Conservation (phyloP, 2,888 invertebrate genomes). For the Miltochrista miniata region DNA sequence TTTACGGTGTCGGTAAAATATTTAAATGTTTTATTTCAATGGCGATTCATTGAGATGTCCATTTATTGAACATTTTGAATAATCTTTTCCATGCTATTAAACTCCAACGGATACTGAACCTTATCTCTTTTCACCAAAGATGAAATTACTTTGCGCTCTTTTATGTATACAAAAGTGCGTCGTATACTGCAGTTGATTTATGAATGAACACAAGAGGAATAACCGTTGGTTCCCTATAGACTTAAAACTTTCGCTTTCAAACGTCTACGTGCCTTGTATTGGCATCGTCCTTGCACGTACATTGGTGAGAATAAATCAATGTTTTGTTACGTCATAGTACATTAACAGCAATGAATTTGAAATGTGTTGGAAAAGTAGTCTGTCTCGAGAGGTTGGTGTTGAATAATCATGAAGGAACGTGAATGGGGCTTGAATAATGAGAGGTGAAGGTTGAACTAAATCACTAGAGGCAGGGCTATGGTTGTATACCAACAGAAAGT, state of each 20-base stretch:
- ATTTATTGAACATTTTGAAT: constrained; percentile 7
- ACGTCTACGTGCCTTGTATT: constrained; percentile 44
- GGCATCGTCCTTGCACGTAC: constrained; percentile 28
- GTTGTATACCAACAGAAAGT: constrained; percentile 23
- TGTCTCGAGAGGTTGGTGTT: constrained; percentile 38
- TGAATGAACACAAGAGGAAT: constrained; percentile 53
- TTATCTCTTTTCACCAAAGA: constrained; percentile 25
- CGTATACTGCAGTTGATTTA: constrained; percentile 45
- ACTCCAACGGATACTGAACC: constrained; percentile 17
- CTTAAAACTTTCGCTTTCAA: constrained; percentile 55
- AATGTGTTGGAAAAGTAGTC: constrained; percentile 33
- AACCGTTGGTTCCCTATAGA: constrained; percentile 46
- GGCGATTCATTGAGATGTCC: not conserved
- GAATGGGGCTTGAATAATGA: constrained; percentile 42
- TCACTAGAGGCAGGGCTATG: constrained; percentile 23
- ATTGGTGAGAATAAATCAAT: constrained; percentile 39
- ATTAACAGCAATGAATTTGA: constrained; percentile 36
- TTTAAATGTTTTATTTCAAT: too few relatives aligned
- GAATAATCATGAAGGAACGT: constrained; percentile 49
- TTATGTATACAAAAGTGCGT: constrained; percentile 33
- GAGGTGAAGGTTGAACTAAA: constrained; percentile 31
- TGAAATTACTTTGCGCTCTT: constrained; percentile 13
- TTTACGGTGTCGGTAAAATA: constrained; percentile 19
- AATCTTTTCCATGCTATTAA: constrained; percentile 16
- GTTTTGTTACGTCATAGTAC: constrained; percentile 28